These are phyloP conservation scores for Cylas formicarius DNA, from an alignment of 1,140 invertebrate genomes.

Conservation along the genomic window DNA sequence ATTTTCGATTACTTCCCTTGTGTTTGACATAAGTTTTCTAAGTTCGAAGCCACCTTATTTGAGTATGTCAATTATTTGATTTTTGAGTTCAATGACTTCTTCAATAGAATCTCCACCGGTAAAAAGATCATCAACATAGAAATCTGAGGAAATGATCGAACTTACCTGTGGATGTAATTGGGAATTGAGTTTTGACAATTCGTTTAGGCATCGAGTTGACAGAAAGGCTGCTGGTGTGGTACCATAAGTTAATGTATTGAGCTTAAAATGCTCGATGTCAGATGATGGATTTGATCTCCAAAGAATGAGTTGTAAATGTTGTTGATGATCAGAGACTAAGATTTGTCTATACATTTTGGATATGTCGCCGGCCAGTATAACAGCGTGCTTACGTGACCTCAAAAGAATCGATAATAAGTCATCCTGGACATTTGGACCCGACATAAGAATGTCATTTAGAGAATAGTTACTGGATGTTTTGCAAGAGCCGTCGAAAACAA, in stretches of 20 bases:
- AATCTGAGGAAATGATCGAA: too few species aligned
- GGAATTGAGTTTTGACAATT: too few species aligned
- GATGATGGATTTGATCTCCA: slow-evolving; percentile 34
- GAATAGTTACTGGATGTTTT: slow-evolving; percentile 22
- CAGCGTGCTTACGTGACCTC: slow-evolving; percentile 37
- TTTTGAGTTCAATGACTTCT: too few species aligned
- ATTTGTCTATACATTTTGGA: slow-evolving; percentile 30
- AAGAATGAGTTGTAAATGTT: slow-evolving; percentile 38
- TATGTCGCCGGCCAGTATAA: slow-evolving; percentile 40
- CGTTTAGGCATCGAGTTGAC: slow-evolving; percentile 32
- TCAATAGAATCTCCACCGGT: too few species aligned
- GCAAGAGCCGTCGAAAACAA: slow-evolving; percentile 39
- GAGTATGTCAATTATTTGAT: too few species aligned
- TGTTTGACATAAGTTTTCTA: too few species aligned
- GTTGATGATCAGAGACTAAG: not conserved
- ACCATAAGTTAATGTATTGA: slow-evolving; percentile 42
- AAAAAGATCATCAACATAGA: too few species aligned
- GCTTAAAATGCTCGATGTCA: slow-evolving; percentile 28
- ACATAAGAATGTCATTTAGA: slow-evolving; percentile 32
- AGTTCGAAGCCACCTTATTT: too few species aligned
- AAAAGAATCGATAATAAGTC: slow-evolving; percentile 40
- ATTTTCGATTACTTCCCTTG: too few species aligned
- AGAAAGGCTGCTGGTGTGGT: slow-evolving; percentile 37
- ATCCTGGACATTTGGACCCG: slow-evolving; percentile 32
- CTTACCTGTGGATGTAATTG: too few species aligned